Evolutionary conservation across 2,888 invertebrate species (phyloP).

Genomic region (Galerucella nymphaeae): DNA sequence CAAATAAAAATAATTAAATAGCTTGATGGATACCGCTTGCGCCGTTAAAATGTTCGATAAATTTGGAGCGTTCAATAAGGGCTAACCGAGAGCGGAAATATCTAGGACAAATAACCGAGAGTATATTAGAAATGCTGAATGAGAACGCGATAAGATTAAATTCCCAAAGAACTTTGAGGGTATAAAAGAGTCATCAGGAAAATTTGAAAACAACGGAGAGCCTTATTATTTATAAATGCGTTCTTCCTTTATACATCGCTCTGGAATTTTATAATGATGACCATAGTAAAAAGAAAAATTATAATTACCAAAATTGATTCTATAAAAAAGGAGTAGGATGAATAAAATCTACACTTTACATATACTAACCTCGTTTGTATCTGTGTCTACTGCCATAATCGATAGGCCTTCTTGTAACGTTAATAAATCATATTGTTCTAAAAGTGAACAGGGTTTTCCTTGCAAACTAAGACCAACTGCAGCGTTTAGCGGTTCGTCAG

Average conservation of each 20-base stretch:
- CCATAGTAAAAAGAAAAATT: too few species aligned
- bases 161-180: not conserved
- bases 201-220: too few species aligned
- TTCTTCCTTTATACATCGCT: too few species aligned
- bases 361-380: conserved; percentile 70
- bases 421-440: conserved; percentile 77
- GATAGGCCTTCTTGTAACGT: conserved; percentile 82
- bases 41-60: not conserved
- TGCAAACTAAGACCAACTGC: conserved; percentile 79
- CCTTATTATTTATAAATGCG: too few species aligned
- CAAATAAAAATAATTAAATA: too few species aligned
- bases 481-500: conserved; percentile 85
- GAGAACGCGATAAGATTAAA: conserved; percentile 1
- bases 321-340: too few species aligned
- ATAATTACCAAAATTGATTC: too few species aligned
- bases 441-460: conserved; percentile 76
- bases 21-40: not conserved
- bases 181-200: not conserved
- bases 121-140: not conserved
- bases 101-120: not conserved
- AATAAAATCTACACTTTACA: too few species aligned
- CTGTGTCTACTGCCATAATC: conserved; percentile 73
- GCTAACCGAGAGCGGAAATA: not conserved
- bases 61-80: not conserved
- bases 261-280: too few species aligned